Conservation (phyloP, 2,888 invertebrate genomes). For the Chrysodeixis includens region DNA sequence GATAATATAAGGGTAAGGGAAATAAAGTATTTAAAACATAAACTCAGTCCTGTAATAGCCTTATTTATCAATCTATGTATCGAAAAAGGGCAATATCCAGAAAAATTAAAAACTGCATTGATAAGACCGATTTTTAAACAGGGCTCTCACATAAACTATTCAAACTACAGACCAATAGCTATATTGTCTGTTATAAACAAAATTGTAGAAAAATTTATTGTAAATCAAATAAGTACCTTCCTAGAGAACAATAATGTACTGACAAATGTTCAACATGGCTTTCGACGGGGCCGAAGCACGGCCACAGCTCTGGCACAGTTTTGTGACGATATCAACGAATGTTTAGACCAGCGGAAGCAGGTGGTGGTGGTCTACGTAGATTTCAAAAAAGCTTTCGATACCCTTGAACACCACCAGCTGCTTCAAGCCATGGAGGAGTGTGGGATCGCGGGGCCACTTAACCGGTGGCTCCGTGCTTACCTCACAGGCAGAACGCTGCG, state of each 20-base stretch:
- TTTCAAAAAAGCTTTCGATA: constrained; percentile 24
- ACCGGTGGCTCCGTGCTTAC: constrained; percentile 14
- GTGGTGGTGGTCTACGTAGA: constrained; percentile 17
- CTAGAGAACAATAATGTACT: constrained; percentile 5
- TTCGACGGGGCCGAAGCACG: constrained; percentile 13
- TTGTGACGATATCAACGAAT: constrained; percentile 11
- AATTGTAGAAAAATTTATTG: constrained; percentile 15
- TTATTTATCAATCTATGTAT: not conserved
- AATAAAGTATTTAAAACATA: not conserved
- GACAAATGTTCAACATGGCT: constrained; percentile 10
- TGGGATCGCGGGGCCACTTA: constrained; percentile 14
- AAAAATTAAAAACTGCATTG: not conserved
- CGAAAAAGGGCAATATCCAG: not conserved
- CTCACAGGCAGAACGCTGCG: not conserved
- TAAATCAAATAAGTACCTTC: constrained; percentile 10
- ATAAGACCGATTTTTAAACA: no score
- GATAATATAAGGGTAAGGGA: not conserved
- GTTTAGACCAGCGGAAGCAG: constrained; percentile 6
- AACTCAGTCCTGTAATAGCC: not conserved
- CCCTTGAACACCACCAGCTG: constrained; percentile 14
- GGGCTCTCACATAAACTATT: not conserved
- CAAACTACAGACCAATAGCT: constrained; percentile 7
- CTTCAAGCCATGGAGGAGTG: constrained; percentile 19
- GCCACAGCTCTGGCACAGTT: constrained; percentile 14
- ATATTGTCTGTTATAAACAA: constrained; percentile 11